A percentile compares a stretch with the other conserved stretches of the same genome.
phyloP scores from a whole-genome alignment of 2,888 invertebrate species.

The Drosophila buzzatii region DNA sequence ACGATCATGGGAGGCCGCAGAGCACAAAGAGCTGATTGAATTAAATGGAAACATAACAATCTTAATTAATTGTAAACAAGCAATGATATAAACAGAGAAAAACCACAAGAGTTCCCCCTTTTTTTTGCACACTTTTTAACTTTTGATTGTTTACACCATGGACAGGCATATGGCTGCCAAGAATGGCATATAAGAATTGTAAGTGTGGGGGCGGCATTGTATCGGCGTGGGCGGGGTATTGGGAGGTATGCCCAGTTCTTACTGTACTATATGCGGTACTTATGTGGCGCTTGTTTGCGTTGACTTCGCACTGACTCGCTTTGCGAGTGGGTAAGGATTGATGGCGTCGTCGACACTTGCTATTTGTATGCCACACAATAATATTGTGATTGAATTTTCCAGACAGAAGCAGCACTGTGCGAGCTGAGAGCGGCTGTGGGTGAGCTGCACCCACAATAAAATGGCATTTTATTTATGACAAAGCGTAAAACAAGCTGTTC shows the following conservation, averaged over 20 bases:
- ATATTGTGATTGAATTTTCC: constrained; percentile 74
- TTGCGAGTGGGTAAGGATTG: constrained; percentile 45
- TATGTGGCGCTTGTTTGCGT: constrained; percentile 38
- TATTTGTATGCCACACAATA: constrained; percentile 68
- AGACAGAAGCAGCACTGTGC: background rate
- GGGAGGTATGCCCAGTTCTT: background rate
- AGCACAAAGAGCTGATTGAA: constrained; percentile 55
- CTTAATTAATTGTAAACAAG: constrained; percentile 76
- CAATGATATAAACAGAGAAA: constrained; percentile 47
- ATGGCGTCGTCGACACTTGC: constrained; percentile 61
- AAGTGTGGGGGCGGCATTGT: background rate
- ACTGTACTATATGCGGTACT: constrained; percentile 16
- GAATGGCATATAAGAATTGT: constrained; percentile 4
- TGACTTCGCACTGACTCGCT: constrained; percentile 25
- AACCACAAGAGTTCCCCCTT: constrained; percentile 16
- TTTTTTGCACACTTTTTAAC: constrained; percentile 10
- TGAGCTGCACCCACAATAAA: constrained; percentile 43
- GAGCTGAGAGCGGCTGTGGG: background rate
- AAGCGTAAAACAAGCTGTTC: constrained; percentile 66
- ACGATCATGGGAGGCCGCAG: constrained; percentile 2
- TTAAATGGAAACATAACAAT: constrained; percentile 63
- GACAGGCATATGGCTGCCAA: constrained; percentile 30
- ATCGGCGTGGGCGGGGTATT: background rate
- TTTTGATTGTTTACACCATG: constrained; percentile 19
- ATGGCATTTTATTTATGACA: constrained; percentile 62